Evolutionary conservation across 2,797 vertebrate genomes (phyloP).

Genomic region (Sebastes umbrosus): DNA sequence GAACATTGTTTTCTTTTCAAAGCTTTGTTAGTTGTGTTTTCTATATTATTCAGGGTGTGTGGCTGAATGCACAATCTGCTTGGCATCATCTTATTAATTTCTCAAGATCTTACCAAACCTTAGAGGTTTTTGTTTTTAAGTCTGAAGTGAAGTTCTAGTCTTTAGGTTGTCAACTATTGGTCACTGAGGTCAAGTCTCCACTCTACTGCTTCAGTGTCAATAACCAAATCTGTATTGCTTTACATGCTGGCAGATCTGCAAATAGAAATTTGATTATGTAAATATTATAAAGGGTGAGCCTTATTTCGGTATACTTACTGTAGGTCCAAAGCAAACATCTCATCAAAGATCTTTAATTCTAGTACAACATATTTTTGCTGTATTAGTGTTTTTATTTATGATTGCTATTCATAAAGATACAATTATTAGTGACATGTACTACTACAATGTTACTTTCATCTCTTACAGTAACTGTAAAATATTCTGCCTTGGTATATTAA

Average conservation of each 20-base stretch:
- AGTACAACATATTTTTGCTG: background rate
- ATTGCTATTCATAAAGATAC: background rate
- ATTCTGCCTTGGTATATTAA: background rate
- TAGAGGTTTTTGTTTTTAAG: background rate
- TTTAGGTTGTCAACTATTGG: background rate
- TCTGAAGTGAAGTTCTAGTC: background rate
- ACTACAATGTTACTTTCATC: too few relatives aligned
- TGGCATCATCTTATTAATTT: background rate
- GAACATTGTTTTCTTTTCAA: background rate
- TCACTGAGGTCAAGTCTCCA: background rate
- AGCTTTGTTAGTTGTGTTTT: background rate
- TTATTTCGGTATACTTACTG: background rate
- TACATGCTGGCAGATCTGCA: background rate
- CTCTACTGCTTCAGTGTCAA: background rate
- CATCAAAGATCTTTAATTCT: background rate
- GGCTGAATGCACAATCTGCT: background rate
- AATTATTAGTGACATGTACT: background rate
- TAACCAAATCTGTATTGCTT: background rate
- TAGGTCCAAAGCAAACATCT: background rate
- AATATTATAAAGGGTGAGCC: background rate
- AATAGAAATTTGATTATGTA: background rate
- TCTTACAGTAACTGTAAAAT: background rate
- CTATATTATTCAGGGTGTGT: background rate
- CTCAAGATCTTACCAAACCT: background rate
- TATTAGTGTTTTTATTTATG: background rate